Evolutionary conservation across 2,113 vertebrate genomes (phyloP), one percentile per base, ranked within the genome.

Genomic region (Ophiodon elongatus): DNA sequence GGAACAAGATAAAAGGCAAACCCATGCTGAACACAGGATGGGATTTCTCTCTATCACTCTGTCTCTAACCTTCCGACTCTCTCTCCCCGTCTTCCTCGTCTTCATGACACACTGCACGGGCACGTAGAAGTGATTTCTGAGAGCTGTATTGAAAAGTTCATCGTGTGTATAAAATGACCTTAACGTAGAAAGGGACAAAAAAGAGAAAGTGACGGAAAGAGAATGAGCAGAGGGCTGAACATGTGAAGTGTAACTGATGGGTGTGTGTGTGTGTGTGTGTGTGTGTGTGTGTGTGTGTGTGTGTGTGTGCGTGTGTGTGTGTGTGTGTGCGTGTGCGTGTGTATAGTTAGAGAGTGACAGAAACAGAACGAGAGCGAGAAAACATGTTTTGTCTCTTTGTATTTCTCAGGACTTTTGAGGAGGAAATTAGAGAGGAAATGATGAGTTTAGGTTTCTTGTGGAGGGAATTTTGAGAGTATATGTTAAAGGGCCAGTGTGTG

Each of bases 71-170:
- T 33, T 79, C n/a, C 1, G 3, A 47, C 79, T 71, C 31, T 47
- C 25, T 47, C 66, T 68, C 63, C 37, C 11, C 37, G 37, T 41
- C 63, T 4, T 76, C 29, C 47, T 76, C 1, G 25, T 77, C 68
- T 72, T 6, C 15, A n/a, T 9, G 31, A 76, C 41, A 50, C 71
- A 80, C 41, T 27, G 43, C 31, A n/a, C 43, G 37, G 64, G 29
- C 74, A 77, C 65, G 74, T n/a, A 41, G 47, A 84, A 50, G 21
- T 71, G 19, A 80, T 82, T 79, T 82, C 79, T 79, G 60, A 69
- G 23, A 72, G 4, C 43, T 60, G 4, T 17, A n/a, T 9, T 79
- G 72, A 87, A 45, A 79, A 76, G 79, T 72, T 76, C 39, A 63
- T 86, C 71, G 62, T 52, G 57, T 57, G 37, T 35, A 52, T 81